Base-by-base conservation (phyloP, 2,113 vertebrate genomes). In the Lucifuga dentata region DNA sequence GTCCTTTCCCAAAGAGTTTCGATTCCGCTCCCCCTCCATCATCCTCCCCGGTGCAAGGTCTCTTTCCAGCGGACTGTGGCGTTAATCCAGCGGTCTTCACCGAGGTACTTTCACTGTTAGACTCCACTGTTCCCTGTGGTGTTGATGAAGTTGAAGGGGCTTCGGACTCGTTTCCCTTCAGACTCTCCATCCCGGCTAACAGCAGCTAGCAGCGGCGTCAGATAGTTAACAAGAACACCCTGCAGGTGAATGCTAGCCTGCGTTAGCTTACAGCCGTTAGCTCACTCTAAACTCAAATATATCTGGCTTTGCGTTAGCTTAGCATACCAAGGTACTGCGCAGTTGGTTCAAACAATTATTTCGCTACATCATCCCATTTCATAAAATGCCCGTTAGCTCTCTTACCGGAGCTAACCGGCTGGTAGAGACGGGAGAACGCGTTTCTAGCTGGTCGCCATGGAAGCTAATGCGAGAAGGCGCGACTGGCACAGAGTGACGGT, bases 1-100 rank as follows among this genome's bases (percentile, higher is more conserved):
- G 81, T 21, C 88, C 91, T 66, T 88, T 90, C 32, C 83, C 87
- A 48, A 90, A 90, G 67, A 89, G 86, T 76, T 89, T 90, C 38
- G 88, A 73, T 60, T 91, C 92, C 5, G 88, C 86, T 60, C 84
- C 87, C 6, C 76, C 88, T 5, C 76, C 76, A 39, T 91, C 90
- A 66, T 90, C 87, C 49, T 86, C 91, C 16, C 68, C 89, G 38
- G 81, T 71, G 26, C 84, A 86, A 11, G 78, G 71, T 90, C 88
- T 89, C 65, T 86, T 92, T 8, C 63, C 89, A 32, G 81, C 48
- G 2, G 80, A 55, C 8, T 56, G 53, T 32, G 55, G 33, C 1
- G 86, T 41, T 20, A 76, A 71, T 38, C 88, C 86, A 17, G 70
- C 53, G 1, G 79, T 50, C 69, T 88, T 87, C 26, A 24, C 53